Percentiles rank a stretch among this genome's conserved stretches.
Conservation (phyloP, 2,113 vertebrate species). For the Plecturocebus donacophilus region DNA sequence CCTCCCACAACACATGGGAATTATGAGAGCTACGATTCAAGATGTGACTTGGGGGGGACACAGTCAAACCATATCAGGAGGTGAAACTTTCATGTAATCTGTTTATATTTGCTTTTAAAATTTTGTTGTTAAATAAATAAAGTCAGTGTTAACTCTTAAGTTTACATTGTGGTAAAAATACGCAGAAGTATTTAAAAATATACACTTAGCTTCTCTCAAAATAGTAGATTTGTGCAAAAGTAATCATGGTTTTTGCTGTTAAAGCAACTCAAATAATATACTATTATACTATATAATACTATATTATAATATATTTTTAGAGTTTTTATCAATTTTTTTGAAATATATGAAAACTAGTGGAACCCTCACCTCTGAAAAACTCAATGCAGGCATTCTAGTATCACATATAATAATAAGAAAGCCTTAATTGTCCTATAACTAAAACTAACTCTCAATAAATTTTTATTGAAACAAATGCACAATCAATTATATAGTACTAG, state of each 20-base stretch:
- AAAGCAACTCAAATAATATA: neutral
- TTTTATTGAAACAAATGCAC: constrained; percentile 12
- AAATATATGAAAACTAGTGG: neutral
- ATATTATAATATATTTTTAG: neutral
- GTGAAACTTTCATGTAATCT: neutral
- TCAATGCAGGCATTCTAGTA: neutral
- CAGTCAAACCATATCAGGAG: neutral
- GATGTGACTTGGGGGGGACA: no score
- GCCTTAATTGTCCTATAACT: neutral
- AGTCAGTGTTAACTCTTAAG: neutral
- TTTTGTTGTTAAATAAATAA: neutral
- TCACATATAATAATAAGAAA: neutral
- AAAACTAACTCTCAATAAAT: neutral
- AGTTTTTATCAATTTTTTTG: neutral
- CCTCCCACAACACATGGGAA: no score
- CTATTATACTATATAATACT: neutral
- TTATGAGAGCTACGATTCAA: no score
- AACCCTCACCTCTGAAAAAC: neutral
- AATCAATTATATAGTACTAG: neutral
- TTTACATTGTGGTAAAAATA: neutral
- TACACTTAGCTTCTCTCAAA: neutral
- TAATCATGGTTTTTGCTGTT: no score
- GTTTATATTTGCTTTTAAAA: neutral
- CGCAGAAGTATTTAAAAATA: neutral
- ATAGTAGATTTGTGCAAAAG: no score